phyloP scores from a whole-genome alignment of 2,113 vertebrate genomes.

The Seriola rivoliana region DNA sequence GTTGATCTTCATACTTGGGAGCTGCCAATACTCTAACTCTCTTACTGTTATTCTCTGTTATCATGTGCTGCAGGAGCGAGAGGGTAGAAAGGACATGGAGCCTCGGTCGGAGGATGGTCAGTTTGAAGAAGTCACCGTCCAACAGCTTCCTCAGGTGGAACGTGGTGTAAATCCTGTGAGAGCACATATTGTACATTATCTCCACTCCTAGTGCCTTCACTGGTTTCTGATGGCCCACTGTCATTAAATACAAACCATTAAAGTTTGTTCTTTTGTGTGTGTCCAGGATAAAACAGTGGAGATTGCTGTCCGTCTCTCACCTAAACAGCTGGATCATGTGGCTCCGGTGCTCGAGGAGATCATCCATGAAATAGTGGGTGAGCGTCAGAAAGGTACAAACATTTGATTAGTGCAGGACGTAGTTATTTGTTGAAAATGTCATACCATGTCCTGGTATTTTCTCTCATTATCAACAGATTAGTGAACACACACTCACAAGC shows the following conservation, averaged over 20 bases:
- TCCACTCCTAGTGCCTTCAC: neutral
- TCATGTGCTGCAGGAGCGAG: conserved; percentile 73
- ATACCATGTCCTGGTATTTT: neutral
- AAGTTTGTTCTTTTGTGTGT: conserved; percentile 3
- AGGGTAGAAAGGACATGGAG: conserved; percentile 75
- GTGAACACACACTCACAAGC: neutral
- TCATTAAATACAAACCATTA: neutral
- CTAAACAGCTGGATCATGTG: conserved; percentile 73
- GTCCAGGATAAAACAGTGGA: conserved; percentile 75
- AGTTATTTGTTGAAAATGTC: neutral
- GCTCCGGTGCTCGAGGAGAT: conserved; percentile 73
- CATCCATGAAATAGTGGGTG: conserved; percentile 73
- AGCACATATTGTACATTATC: neutral
- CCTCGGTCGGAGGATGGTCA: conserved; percentile 71
- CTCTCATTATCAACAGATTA: conserved; percentile 25
- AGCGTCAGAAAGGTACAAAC: conserved; percentile 64
- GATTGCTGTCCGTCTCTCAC: conserved; percentile 69
- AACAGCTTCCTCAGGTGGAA: conserved; percentile 52
- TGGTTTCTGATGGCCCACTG: neutral
- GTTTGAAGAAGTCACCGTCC: conserved; percentile 63
- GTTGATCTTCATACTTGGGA: neutral
- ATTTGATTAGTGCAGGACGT: neutral
- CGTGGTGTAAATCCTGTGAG: conserved; percentile 65
- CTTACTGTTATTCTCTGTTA: neutral
- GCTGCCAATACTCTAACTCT: too few relatives aligned